Base-by-base conservation (phyloP, 1,140 invertebrate species). In the Caenorhabditis inopinata region DNA sequence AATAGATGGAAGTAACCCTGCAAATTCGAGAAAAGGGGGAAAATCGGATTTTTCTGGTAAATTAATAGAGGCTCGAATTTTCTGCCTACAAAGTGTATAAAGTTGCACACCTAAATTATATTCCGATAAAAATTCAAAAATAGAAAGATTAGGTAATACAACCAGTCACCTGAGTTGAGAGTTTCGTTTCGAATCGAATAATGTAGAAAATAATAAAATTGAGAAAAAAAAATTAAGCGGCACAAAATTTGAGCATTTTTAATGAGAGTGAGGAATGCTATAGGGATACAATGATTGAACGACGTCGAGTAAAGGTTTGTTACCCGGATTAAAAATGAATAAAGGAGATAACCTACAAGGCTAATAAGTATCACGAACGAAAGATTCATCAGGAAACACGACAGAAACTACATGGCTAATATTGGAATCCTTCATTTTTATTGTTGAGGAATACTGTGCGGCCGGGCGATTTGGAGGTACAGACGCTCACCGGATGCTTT, bases 381-480 rank as follows among this genome's bases (percentile, higher is more conserved):
- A n/a, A n/a, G n/a, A n/a, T n/a, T n/a, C n/a, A n/a, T n/a, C n/a
- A n/a, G n/a, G n/a, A n/a, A n/a, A n/a, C n/a, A n/a, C n/a, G n/a
- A n/a, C n/a, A n/a, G n/a, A n/a, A n/a, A n/a, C n/a, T n/a, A n/a
- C n/a, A n/a, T n/a, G n/a, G n/a, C n/a, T n/a, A n/a, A n/a, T n/a
- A n/a, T n/a, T n/a, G n/a, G n/a, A n/a, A n/a, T n/a, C n/a, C n/a
- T n/a, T n/a, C n/a, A n/a, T n/a, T n/a, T n/a, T n/a, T n/a, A 49
- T 48, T 49, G 74, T 75, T 76, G 68, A 18, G 79, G 79, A 14
- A 73, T 81, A 18, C 68, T 53, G 46, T 58, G 79, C 25, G 87
- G 86, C 38, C 87, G 74, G 21, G 87, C 85, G 29, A 87, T 84
- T 76, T 87, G 87, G 9, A 87, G 81, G n/a, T 82, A 81, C 2